These are phyloP conservation scores for Scolanthus callimorphus DNA, from an alignment of 92 coral and sea anemone genomes.

Conservation along the genomic window DNA sequence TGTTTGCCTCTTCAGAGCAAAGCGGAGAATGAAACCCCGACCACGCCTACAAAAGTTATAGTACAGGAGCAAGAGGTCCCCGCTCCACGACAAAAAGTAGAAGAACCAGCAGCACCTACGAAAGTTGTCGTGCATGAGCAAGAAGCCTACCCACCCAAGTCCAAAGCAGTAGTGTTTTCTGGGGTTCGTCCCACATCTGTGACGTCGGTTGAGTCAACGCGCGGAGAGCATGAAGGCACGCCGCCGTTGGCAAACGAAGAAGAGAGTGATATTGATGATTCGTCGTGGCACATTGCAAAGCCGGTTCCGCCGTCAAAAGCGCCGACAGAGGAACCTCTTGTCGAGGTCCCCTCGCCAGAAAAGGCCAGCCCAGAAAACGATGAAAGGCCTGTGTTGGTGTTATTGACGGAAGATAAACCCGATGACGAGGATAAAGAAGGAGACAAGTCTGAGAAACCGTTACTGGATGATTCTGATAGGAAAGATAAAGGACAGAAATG, in stretches of 20 bases:
- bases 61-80: conserved; percentile 2
- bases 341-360: conserved; percentile 15
- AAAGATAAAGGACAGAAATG: conserved; percentile 32
- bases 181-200: conserved; percentile 21
- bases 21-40: no score
- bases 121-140: not conserved
- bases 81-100: conserved; percentile 16
- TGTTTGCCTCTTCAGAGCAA: no score
- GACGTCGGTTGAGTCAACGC: conserved; percentile 21
- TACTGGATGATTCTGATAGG: conserved; percentile 8
- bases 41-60: not conserved
- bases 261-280: conserved; percentile 38
- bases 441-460: conserved; percentile 12
- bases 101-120: not conserved
- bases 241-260: conserved; percentile 39
- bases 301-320: conserved; percentile 18
- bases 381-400: not conserved
- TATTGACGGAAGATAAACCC: not conserved
- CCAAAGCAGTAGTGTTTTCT: conserved; percentile 12
- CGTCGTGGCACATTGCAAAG: conserved; percentile 19
- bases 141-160: conserved; percentile 9
- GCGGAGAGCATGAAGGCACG: conserved; percentile 28
- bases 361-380: not conserved
- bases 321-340: conserved; percentile 27
- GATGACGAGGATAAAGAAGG: conserved; percentile 4